These are phyloP conservation scores for Tetragnatha montana DNA, from an alignment of 2,888 invertebrate species.

Conservation along the genomic window DNA sequence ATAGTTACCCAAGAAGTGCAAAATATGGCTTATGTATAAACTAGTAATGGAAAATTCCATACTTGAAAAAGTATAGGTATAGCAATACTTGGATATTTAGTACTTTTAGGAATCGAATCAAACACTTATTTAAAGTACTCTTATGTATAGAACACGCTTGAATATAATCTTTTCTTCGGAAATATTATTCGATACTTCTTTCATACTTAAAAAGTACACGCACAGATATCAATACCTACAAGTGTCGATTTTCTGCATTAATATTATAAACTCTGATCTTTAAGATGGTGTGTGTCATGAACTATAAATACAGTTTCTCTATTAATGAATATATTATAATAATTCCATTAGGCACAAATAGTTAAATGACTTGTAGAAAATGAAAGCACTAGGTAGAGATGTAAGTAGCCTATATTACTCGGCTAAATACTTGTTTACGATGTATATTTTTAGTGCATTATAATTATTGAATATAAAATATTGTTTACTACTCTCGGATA, in stretches of 20 bases:
- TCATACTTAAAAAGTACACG: too few species aligned
- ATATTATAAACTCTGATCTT: not conserved
- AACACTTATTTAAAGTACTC: too few species aligned
- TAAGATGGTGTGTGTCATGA: not conserved
- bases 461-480: not conserved
- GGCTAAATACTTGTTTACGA: not conserved
- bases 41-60: too few species aligned
- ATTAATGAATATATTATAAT: not conserved
- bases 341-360: not conserved
- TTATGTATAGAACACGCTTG: too few species aligned
- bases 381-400: conserved; percentile 60
- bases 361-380: conserved; percentile 45
- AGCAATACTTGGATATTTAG: too few species aligned
- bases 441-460: not conserved
- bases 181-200: too few species aligned
- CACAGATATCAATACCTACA: too few species aligned
- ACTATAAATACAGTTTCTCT: not conserved
- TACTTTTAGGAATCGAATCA: too few species aligned
- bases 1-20: not conserved
- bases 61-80: too few species aligned
- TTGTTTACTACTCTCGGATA: not conserved
- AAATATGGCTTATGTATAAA: too few species aligned
- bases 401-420: conserved; percentile 10
- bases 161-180: too few species aligned
- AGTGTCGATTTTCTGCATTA: not conserved